Base-by-base conservation (phyloP, 2,888 invertebrate genomes). In the Achlya flavicornis region DNA sequence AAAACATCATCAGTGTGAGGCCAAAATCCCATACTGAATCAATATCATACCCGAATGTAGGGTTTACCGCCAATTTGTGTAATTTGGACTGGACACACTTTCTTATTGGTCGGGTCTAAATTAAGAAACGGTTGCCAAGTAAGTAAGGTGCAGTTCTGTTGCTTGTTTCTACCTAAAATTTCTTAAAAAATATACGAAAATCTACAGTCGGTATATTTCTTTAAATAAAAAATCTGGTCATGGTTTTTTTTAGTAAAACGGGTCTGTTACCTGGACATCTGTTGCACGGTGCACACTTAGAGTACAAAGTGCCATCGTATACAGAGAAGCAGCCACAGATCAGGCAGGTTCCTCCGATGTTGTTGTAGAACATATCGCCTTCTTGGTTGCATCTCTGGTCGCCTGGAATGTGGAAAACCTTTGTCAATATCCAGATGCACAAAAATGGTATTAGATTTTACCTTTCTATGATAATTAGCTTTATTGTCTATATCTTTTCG, bases 341-440 rank as follows among this genome's bases (percentile, higher is more conserved):
- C 69, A 74, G 79, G 72, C 91, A 91, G 3, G 70, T 68, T 46
- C 66, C 73, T 6, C 66, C 62, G 6, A 68, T 68, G 12, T 71
- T 75, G 19, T 75, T 73, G 66, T 81, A 83, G 81, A 79, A 90
- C 88, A 90, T 85, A 62, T 89, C 86, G 0, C 90, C 90, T 12
- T 74, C 78, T 12, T 74, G 66, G 0, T 53, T 32, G 66, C 90
- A 89, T 76, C 71, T 66, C 32, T 70, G 67, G 14, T 71, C 72
- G 16, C 72, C 76, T 77, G 63, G 8, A 68, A 53, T 53, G 8
- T 53, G 12, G 10, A 6, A 53, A 53, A n/a, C n/a, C n/a, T n/a
- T n/a, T n/a, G n/a, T n/a, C n/a, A n/a, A n/a, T n/a, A n/a, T n/a
- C n/a, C n/a, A n/a, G n/a, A n/a, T n/a, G n/a, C n/a, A n/a, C n/a